These are phyloP conservation scores for Lithophane socia DNA, from an alignment of 2,888 invertebrate species.

Conservation along the genomic window DNA sequence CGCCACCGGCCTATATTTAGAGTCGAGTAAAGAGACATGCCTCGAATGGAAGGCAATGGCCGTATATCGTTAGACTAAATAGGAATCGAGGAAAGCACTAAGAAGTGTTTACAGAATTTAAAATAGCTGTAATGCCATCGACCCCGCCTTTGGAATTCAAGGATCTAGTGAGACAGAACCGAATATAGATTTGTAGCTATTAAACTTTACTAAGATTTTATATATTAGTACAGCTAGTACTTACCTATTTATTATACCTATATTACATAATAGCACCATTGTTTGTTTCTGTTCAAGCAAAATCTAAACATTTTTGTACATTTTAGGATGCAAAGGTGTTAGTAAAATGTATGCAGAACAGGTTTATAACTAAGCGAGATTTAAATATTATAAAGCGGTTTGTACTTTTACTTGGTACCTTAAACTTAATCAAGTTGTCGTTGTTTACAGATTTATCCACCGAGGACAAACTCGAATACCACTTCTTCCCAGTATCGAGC, in stretches of 20 bases:
- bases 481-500: constrained; percentile 93
- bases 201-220: neutral
- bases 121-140: constrained; percentile 59
- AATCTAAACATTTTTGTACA: neutral
- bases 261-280: too few species aligned
- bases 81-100: constrained; percentile 68
- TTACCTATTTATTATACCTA: too few species aligned
- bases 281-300: neutral
- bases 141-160: constrained; percentile 34
- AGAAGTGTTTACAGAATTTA: constrained; percentile 66
- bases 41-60: constrained; percentile 73
- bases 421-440: neutral
- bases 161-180: constrained; percentile 9
- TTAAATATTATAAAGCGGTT: neutral
- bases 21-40: constrained; percentile 74
- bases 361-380: neutral
- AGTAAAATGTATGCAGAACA: neutral
- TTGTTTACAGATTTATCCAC: constrained; percentile 93
- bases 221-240: constrained; percentile 2
- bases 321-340: neutral
- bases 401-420: neutral
- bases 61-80: constrained; percentile 68
- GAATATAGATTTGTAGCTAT: constrained; percentile 13
- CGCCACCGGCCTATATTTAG: constrained; percentile 79
- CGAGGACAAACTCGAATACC: constrained; percentile 95